Percentiles rank a stretch among this genome's conserved stretches.
phyloP scores from a whole-genome alignment of 2,888 invertebrate genomes.

The Cephus nigrinus region DNA sequence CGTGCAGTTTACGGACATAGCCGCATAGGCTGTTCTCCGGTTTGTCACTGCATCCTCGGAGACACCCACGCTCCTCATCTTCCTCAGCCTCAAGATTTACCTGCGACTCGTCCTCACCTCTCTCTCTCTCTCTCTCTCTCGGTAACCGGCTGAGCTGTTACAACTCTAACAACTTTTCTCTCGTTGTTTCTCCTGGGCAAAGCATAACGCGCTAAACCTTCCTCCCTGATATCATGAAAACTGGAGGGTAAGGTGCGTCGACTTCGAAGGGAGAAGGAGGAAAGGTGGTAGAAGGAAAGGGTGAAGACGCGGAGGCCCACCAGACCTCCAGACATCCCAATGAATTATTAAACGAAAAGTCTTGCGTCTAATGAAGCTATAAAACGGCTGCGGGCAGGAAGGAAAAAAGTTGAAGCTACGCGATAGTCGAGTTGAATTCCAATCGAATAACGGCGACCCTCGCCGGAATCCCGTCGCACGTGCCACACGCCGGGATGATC shows the following conservation, averaged over 20 bases:
- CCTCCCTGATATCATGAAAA: not conserved
- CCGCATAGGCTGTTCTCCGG: not conserved
- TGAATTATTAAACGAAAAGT: conserved; percentile 57
- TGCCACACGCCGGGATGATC: too few relatives aligned
- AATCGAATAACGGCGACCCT: conserved; percentile 16
- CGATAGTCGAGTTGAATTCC: conserved; percentile 16
- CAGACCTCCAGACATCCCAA: conserved; percentile 24
- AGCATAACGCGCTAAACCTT: not conserved
- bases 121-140: too few relatives aligned
- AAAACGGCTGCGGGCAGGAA: conserved; percentile 36
- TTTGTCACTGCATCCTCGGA: not conserved
- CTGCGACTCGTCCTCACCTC: too few relatives aligned
- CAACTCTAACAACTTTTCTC: not conserved
- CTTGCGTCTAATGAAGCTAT: conserved; percentile 55
- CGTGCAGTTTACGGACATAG: conserved; percentile 2
- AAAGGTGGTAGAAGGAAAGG: too few relatives aligned
- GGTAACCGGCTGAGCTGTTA: not conserved
- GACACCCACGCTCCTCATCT: not conserved
- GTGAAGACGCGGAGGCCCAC: too few relatives aligned
- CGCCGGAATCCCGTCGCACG: too few relatives aligned
- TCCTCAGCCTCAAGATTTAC: not conserved
- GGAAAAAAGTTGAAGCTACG: not conserved
- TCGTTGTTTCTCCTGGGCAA: not conserved
- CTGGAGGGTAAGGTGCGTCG: not conserved
- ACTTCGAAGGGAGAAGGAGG: too few relatives aligned